Percentiles rank a stretch among this genome's conserved stretches.
phyloP scores from a whole-genome alignment of 2,888 invertebrate species.

The Gibbula magus region DNA sequence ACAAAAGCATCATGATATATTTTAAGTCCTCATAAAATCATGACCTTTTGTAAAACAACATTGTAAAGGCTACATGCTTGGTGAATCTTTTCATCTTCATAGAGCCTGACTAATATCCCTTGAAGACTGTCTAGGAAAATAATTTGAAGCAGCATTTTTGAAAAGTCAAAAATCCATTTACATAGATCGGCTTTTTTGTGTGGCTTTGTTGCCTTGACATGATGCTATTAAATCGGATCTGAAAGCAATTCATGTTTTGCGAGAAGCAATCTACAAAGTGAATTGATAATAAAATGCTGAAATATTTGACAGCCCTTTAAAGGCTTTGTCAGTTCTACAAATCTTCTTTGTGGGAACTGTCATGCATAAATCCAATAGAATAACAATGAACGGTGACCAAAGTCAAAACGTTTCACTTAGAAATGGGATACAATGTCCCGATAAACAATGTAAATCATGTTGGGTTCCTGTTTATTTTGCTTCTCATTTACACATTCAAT shows the following conservation, averaged over 20 bases:
- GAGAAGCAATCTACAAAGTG: conserved; percentile 5
- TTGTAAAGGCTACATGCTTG: conserved; percentile 1
- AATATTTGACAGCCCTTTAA: no score
- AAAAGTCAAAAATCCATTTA: neutral
- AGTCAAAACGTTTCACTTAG: no score
- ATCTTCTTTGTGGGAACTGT: no score
- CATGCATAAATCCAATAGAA: no score
- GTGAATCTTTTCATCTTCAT: neutral
- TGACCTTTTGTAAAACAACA: neutral
- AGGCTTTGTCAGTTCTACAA: no score
- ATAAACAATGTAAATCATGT: no score
- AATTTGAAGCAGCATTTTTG: neutral
- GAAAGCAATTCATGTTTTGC: neutral
- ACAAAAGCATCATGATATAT: conserved; percentile 8
- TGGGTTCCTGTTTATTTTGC: no score
- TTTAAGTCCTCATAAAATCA: neutral
- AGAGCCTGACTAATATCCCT: neutral
- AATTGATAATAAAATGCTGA: neutral
- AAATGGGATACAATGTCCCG: no score
- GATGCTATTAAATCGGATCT: neutral
- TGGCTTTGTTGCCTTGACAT: neutral
- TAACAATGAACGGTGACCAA: no score
- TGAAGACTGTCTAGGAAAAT: neutral
- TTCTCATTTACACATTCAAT: no score
- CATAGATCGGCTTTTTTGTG: neutral